phyloP scores from a whole-genome alignment of 1,140 invertebrate genomes.

The Caenorhabditis briggsae region DNA sequence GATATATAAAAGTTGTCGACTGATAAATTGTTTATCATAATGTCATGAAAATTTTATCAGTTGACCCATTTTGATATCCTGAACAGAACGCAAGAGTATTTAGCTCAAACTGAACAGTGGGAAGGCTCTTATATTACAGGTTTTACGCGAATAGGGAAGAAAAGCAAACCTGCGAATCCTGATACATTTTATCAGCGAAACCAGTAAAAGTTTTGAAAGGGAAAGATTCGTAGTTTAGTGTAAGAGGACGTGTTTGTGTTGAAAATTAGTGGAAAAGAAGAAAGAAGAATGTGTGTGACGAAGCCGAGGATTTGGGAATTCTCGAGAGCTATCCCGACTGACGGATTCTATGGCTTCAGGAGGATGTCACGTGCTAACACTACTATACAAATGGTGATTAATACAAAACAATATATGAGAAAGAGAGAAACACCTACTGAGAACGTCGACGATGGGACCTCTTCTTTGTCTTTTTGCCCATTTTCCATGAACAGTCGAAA shows the following conservation, averaged over 20 bases:
- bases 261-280: neutral
- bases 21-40: no score
- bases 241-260: neutral
- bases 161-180: slow-evolving; percentile 7
- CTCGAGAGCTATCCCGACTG: neutral
- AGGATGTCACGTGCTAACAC: slow-evolving; percentile 7
- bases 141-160: neutral
- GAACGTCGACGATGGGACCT: neutral
- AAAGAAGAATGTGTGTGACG: slow-evolving; percentile 20
- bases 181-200: slow-evolving; percentile 26
- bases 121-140: neutral
- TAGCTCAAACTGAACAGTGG: no score
- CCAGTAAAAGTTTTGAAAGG: neutral
- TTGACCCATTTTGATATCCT: no score
- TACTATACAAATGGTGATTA: neutral
- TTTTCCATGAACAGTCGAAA: slow-evolving; percentile 14
- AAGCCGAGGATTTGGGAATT: slow-evolving; percentile 20
- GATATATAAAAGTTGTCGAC: no score
- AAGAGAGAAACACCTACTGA: neutral
- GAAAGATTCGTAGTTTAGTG: slow-evolving; percentile 9
- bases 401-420: neutral
- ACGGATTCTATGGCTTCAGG: slow-evolving; percentile 19
- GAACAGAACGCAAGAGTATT: no score
- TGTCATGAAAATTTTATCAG: no score
- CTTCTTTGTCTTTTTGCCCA: slow-evolving; percentile 42